Conservation (phyloP, 2,797 vertebrate genomes). For the Coranthus polyacanthus region DNA sequence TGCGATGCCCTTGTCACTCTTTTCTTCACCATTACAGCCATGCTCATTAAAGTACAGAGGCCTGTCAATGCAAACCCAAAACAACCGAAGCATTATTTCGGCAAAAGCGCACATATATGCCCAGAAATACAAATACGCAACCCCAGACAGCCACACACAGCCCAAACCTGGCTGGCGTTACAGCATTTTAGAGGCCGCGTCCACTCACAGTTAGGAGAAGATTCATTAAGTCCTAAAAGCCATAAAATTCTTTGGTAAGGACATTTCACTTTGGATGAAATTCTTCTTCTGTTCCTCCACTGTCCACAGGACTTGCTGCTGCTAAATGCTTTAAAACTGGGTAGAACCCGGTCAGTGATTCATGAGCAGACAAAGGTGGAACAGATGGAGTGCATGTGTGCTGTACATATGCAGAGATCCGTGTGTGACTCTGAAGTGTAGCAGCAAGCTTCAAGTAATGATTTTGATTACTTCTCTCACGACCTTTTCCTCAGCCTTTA, state of each 20-base stretch:
- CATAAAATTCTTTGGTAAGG: conserved; percentile 33
- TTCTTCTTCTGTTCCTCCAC: conserved; percentile 17
- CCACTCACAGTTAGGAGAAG: conserved; percentile 12
- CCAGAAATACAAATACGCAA: conserved; percentile 11
- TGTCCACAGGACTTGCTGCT: conserved; percentile 16
- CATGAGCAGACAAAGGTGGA: conserved; percentile 3
- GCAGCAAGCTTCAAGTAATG: neutral
- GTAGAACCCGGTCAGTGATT: conserved; percentile 2
- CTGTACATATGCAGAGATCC: neutral
- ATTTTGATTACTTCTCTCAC: neutral
- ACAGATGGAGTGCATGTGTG: neutral
- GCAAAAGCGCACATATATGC: conserved; percentile 4
- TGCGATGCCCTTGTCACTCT: conserved; percentile 25
- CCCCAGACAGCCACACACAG: neutral
- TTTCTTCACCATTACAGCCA: conserved; percentile 28
- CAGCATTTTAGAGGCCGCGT: conserved; percentile 4
- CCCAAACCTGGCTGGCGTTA: neutral
- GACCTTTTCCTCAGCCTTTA: neutral
- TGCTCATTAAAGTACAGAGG: conserved; percentile 24
- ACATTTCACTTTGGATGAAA: conserved; percentile 42
- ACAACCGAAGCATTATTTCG: conserved; percentile 24
- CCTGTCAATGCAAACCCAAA: conserved; percentile 31
- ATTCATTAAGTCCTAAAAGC: conserved; percentile 11
- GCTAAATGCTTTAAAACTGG: too few species aligned
- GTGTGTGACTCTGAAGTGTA: too few species aligned